Percentiles rank a stretch among this genome's conserved stretches.
Evolutionary conservation across 2,888 invertebrate genomes (phyloP).

Genomic region (Netelia virgata): DNA sequence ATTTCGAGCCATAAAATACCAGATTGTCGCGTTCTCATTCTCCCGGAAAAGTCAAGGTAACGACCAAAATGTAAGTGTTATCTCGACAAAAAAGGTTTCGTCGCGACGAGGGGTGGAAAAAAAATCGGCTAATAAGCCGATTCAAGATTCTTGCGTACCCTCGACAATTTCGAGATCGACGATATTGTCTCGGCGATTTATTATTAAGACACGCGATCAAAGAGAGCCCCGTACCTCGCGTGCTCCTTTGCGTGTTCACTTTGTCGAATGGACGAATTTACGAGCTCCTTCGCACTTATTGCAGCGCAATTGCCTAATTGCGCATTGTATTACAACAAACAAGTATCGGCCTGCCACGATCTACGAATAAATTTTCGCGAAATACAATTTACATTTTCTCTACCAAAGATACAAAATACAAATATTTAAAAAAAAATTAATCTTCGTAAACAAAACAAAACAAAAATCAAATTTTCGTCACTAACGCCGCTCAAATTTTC

Average conservation of each 20-base stretch:
- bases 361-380: background rate
- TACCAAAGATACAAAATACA: background rate
- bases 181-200: constrained; percentile 38
- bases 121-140: background rate
- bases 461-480: background rate
- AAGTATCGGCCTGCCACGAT: background rate
- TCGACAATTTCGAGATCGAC: constrained; percentile 10
- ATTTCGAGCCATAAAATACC: no score
- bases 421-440: background rate
- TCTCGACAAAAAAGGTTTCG: no score
- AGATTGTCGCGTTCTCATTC: no score
- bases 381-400: background rate
- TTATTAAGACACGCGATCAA: constrained; percentile 51
- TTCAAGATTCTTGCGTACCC: constrained; percentile 27
- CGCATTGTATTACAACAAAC: constrained; percentile 18
- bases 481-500: background rate
- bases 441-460: background rate
- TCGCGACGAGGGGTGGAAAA: no score
- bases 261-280: constrained; percentile 55
- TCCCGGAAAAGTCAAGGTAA: no score
- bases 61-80: no score
- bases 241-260: constrained; percentile 44
- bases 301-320: constrained; percentile 38
- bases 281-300: constrained; percentile 13
- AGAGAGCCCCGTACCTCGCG: background rate